These are phyloP conservation scores for Dendrophyllia cribrosa DNA, from an alignment of 64 coral and sea anemone genomes.

Conservation along the genomic window DNA sequence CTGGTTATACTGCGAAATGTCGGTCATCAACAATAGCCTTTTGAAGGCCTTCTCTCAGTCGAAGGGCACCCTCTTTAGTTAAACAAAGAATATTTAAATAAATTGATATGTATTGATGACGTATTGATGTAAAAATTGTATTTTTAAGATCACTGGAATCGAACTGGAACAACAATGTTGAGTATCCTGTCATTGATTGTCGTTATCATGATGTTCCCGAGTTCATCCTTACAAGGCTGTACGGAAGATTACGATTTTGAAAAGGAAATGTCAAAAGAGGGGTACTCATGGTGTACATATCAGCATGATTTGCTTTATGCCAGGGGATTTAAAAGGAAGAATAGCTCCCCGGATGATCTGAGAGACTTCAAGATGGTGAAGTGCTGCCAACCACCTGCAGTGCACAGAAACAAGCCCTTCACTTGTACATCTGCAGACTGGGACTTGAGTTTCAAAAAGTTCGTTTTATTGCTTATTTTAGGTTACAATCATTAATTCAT, in stretches of 20 bases:
- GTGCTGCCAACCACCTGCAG: constrained; percentile 4
- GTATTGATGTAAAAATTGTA: too few relatives aligned
- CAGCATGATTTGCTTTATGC: not conserved
- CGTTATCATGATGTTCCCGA: not conserved
- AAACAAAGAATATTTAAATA: too few relatives aligned
- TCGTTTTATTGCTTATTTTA: not conserved
- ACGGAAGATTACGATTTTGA: not conserved
- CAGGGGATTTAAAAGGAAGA: not conserved
- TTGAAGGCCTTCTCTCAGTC: too few relatives aligned
- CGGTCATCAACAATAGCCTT: too few relatives aligned
- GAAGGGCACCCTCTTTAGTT: too few relatives aligned
- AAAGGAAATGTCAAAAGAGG: not conserved
- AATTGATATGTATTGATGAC: too few relatives aligned
- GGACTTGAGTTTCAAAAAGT: constrained; percentile 29
- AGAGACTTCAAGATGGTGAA: not conserved
- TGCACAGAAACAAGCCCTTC: not conserved
- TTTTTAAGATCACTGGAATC: too few relatives aligned
- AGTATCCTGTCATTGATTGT: not conserved
- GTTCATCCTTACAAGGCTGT: not conserved
- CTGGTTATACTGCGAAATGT: too few relatives aligned
- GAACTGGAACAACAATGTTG: not conserved
- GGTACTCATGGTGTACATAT: not conserved
- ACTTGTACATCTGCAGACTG: constrained; percentile 16
- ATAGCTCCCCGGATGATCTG: not conserved
- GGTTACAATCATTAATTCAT: too few relatives aligned